Evolutionary conservation across 2,888 invertebrate genomes (phyloP).

Genomic region (Acleris emargana): DNA sequence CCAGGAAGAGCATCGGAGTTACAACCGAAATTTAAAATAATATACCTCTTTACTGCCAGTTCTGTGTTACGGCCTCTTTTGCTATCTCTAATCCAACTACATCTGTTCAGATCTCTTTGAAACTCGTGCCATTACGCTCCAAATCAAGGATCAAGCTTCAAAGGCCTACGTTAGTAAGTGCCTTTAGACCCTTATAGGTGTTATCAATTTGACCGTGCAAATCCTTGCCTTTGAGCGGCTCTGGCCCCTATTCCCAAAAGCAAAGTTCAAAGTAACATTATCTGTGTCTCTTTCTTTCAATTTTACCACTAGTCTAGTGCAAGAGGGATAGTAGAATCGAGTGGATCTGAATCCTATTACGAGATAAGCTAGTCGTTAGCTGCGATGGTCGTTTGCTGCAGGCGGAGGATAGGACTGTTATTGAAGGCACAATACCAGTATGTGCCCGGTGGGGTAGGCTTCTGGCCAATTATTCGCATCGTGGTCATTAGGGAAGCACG

Average conservation of each 20-base stretch:
- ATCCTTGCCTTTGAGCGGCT: constrained; percentile 46
- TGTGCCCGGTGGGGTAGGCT: too few relatives aligned
- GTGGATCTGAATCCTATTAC: not conserved
- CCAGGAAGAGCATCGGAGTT: too few relatives aligned
- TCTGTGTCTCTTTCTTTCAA: too few relatives aligned
- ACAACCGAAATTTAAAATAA: too few relatives aligned
- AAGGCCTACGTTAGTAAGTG: constrained; percentile 37
- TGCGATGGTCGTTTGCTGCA: not conserved
- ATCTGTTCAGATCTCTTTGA: not conserved
- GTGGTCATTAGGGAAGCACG: not conserved
- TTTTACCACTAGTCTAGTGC: too few relatives aligned
- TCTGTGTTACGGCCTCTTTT: not conserved
- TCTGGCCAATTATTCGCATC: not conserved
- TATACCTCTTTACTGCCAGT: not conserved
- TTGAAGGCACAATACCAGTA: too few relatives aligned
- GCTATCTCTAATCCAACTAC: not conserved
- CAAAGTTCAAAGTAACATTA: too few relatives aligned
- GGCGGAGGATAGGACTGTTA: not conserved
- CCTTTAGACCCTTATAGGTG: constrained; percentile 40
- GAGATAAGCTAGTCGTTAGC: constrained; percentile 1
- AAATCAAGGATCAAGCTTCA: constrained; percentile 42
- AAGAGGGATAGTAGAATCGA: too few relatives aligned
- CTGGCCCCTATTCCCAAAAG: not conserved
- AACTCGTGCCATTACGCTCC: constrained; percentile 33
- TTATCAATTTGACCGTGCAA: constrained; percentile 60